These are phyloP conservation scores for Caiman crocodilus DNA, from an alignment of 2,797 vertebrate species.

Conservation along the genomic window DNA sequence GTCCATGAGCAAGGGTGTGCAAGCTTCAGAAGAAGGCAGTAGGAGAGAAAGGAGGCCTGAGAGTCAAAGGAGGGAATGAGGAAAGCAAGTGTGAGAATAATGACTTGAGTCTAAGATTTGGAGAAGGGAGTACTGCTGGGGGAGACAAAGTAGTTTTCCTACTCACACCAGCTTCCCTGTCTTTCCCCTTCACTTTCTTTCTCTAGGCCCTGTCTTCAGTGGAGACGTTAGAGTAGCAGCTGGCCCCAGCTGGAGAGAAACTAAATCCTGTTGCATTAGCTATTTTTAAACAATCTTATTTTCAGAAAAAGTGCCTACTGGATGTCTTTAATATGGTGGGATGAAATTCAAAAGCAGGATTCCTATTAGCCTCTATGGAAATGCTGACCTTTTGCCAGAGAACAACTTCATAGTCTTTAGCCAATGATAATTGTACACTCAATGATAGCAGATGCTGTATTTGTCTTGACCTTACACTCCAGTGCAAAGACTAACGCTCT, in stretches of 20 bases:
- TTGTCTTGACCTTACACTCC: conserved; percentile 12
- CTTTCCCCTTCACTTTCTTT: not conserved
- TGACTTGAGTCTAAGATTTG: not conserved
- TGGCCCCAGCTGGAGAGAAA: not conserved
- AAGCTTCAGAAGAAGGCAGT: not conserved
- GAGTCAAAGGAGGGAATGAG: not conserved
- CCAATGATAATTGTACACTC: conserved; percentile 1
- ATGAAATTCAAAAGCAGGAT: conserved; percentile 9
- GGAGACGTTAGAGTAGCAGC: not conserved
- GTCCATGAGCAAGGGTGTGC: not conserved
- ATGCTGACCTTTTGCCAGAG: not conserved
- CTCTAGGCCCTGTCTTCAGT: not conserved
- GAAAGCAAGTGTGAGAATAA: not conserved
- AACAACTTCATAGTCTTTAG: not conserved
- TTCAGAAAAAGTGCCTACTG: not conserved
- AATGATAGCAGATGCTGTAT: not conserved
- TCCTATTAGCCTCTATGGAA: not conserved
- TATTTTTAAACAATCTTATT: not conserved
- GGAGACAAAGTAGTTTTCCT: not conserved
- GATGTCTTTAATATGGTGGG: not conserved
- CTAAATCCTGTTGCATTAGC: not conserved
- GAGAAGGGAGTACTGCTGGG: fast-evolving
- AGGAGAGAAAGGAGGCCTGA: not conserved
- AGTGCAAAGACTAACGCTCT: not conserved
- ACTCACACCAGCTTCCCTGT: not conserved